These are phyloP conservation scores for Coregonus clupeaformis DNA, from an alignment of 2,113 vertebrate genomes.

Conservation along the genomic window DNA sequence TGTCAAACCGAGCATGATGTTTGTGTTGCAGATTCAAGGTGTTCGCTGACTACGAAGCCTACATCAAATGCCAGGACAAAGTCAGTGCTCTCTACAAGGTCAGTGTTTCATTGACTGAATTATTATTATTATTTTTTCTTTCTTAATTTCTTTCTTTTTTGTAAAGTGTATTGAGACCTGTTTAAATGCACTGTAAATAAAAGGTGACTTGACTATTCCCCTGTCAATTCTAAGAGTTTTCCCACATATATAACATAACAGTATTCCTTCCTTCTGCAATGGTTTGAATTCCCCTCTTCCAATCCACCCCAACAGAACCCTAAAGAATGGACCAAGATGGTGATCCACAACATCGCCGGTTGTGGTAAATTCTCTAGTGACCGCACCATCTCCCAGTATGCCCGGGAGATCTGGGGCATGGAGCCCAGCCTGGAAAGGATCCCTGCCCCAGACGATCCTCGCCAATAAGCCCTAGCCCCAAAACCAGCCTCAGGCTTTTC, in stretches of 20 bases:
- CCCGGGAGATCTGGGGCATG: conserved; percentile 89
- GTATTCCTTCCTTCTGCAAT: neutral
- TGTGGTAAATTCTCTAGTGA: conserved; percentile 92
- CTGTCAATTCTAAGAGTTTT: too few relatives aligned
- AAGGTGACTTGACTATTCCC: too few relatives aligned
- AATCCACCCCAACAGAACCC: conserved; percentile 72
- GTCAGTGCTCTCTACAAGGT: conserved; percentile 89
- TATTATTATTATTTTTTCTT: too few relatives aligned
- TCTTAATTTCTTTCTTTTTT: too few relatives aligned
- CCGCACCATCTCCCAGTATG: conserved; percentile 87
- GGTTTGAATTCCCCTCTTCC: neutral
- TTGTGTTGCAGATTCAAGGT: conserved; percentile 83
- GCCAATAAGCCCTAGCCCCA: neutral
- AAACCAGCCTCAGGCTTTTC: neutral
- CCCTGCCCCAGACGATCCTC: conserved; percentile 73
- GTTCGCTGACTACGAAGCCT: conserved; percentile 90
- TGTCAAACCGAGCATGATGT: neutral
- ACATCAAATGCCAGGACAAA: conserved; percentile 86
- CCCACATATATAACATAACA: too few relatives aligned
- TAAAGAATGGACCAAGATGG: conserved; percentile 90
- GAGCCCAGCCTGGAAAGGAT: conserved; percentile 82
- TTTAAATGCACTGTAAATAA: too few relatives aligned
- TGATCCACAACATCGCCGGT: conserved; percentile 87
- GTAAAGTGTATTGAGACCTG: neutral
- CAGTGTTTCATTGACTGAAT: conserved; percentile 16